Evolutionary conservation across 2,113 vertebrate species (phyloP).

Genomic region (Hippotragus niger): DNA sequence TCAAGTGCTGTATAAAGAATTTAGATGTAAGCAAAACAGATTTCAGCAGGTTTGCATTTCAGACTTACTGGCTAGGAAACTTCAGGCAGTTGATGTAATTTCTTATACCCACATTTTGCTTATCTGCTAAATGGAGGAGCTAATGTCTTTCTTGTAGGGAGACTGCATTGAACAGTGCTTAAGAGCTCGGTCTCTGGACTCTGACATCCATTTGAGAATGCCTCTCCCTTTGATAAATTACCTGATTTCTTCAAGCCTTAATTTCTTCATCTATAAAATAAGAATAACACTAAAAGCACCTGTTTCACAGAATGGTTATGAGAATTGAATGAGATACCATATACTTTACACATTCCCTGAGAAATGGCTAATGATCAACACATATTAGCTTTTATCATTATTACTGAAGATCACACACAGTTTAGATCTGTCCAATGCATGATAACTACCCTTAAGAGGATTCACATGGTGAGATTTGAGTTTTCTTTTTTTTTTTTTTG

Average conservation of each 20-base stretch:
- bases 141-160: not conserved
- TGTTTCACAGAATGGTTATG: not conserved
- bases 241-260: not conserved
- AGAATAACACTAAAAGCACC: not conserved
- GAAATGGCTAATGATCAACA: not conserved
- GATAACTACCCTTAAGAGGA: not conserved
- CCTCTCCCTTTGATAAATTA: not conserved
- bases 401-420: not conserved
- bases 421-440: too few relatives aligned
- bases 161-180: not conserved
- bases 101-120: not conserved
- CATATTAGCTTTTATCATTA: not conserved
- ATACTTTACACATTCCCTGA: not conserved
- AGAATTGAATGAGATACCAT: not conserved
- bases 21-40: not conserved
- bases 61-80: not conserved
- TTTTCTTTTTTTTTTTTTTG: not conserved
- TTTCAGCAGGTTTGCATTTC: not conserved
- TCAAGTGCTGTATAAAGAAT: not conserved
- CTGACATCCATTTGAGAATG: not conserved
- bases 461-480: not conserved
- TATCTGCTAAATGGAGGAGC: not conserved
- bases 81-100: not conserved
- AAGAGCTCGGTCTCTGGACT: not conserved
- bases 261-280: not conserved